phyloP scores from a whole-genome alignment of 2,113 vertebrate genomes.

The Melanostigma gelatinosum region DNA sequence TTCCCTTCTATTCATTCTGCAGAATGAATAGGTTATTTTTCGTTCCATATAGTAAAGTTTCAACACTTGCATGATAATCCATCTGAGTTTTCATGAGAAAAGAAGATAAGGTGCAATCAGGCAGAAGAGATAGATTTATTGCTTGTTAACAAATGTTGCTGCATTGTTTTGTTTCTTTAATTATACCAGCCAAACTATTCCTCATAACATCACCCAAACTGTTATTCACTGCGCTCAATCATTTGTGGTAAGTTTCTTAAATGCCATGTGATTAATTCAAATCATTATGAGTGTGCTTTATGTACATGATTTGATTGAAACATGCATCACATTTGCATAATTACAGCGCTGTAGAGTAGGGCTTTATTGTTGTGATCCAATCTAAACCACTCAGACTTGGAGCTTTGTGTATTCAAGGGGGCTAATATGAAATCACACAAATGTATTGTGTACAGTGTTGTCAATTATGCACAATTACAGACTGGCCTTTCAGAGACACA shows the following conservation, averaged over 20 bases:
- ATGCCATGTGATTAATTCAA: conserved; percentile 77
- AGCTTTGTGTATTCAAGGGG: conserved; percentile 73
- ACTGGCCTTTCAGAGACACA: conserved; percentile 71
- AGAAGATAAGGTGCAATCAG: conserved; percentile 50
- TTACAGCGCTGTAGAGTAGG: conserved; percentile 65
- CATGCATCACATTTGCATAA: conserved; percentile 78
- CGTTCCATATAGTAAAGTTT: conserved; percentile 13
- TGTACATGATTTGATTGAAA: conserved; percentile 77
- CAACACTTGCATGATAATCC: conserved; percentile 21
- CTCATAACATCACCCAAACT: conserved; percentile 53
- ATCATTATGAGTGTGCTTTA: conserved; percentile 74
- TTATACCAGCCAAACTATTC: conserved; percentile 54
- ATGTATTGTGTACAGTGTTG: conserved; percentile 77
- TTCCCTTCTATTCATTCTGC: not conserved
- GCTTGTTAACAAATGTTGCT: conserved; percentile 61
- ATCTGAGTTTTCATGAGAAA: conserved; percentile 34
- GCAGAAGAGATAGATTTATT: conserved; percentile 47
- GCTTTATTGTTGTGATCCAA: conserved; percentile 78
- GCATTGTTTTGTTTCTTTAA: conserved; percentile 59
- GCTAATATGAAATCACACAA: conserved; percentile 77
- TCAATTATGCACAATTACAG: conserved; percentile 78
- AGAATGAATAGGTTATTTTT: not conserved
- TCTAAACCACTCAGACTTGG: conserved; percentile 76
- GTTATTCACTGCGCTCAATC: conserved; percentile 66
- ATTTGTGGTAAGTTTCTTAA: conserved; percentile 73